A percentile compares a stretch with the other conserved stretches of the same genome.
Conservation (phyloP, 2,797 vertebrate species). For the Diplodus puntazzo region DNA sequence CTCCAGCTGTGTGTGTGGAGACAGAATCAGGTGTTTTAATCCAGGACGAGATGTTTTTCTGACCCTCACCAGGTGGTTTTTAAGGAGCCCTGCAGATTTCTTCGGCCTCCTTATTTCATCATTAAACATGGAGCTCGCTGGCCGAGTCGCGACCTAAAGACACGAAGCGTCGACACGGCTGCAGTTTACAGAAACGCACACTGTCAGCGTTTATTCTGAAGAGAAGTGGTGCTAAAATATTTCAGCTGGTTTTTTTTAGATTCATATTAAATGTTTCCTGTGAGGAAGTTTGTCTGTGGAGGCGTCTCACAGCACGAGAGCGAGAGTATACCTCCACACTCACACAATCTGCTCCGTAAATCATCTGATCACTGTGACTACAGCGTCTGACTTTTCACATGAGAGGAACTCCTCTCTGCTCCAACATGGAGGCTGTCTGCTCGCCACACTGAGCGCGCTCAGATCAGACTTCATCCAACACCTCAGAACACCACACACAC, state of each 20-base stretch:
- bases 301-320: neutral
- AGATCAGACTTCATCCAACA: conserved; percentile 37
- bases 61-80: too few species aligned
- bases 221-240: too few species aligned
- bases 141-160: too few species aligned
- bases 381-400: conserved; percentile 34
- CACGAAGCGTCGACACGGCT: too few species aligned
- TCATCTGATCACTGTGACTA: conserved; percentile 4
- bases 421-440: conserved; percentile 13
- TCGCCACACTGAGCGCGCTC: conserved; percentile 22
- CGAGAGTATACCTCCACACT: neutral
- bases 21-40: too few species aligned
- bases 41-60: too few species aligned
- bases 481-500: conserved; percentile 20
- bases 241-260: neutral
- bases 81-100: too few species aligned
- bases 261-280: neutral
- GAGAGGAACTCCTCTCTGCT: conserved; percentile 25
- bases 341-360: conserved; percentile 23
- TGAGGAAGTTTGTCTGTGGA: neutral
- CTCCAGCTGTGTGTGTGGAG: too few species aligned
- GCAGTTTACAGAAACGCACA: too few species aligned
- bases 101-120: too few species aligned
- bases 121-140: too few species aligned
- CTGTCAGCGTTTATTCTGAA: too few species aligned